phyloP scores from a whole-genome alignment of 1,140 invertebrate genomes.

The Meloidogyne floridensis region DNA sequence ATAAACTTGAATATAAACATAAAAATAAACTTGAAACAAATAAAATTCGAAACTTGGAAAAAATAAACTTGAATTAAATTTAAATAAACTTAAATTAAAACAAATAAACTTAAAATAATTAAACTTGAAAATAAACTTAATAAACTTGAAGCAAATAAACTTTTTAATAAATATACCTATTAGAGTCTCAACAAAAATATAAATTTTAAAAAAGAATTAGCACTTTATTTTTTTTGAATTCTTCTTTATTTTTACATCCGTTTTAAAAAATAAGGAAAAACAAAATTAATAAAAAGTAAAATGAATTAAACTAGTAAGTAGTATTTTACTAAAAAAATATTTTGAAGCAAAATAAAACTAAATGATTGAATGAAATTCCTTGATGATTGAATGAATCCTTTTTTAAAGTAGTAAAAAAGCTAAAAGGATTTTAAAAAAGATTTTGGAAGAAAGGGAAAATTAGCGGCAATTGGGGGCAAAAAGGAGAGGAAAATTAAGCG shows the following conservation, averaged over 20 bases:
- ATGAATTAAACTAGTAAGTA: background rate
- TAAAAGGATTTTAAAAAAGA: background rate
- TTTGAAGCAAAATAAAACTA: background rate
- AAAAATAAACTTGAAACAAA: too few species aligned
- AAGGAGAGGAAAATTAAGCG: background rate
- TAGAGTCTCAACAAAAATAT: background rate
- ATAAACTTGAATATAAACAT: too few species aligned
- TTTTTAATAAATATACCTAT: background rate
- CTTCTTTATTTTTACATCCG: background rate
- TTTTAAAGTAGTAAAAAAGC: background rate
- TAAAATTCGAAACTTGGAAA: too few species aligned
- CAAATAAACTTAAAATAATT: too few species aligned
- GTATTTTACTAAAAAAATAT: background rate
- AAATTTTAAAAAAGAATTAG: background rate
- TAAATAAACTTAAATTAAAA: too few species aligned
- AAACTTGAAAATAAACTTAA: background rate
- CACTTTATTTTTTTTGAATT: background rate
- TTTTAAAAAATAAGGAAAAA: background rate
- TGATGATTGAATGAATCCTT: background rate
- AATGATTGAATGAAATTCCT: slow-evolving; percentile 9
- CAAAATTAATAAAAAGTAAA: background rate
- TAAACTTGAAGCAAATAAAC: background rate
- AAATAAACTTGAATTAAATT: too few species aligned
- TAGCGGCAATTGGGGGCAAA: background rate
- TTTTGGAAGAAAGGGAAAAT: background rate